Conservation (phyloP, 2,113 vertebrate genomes). For the Piprites chloris region DNA sequence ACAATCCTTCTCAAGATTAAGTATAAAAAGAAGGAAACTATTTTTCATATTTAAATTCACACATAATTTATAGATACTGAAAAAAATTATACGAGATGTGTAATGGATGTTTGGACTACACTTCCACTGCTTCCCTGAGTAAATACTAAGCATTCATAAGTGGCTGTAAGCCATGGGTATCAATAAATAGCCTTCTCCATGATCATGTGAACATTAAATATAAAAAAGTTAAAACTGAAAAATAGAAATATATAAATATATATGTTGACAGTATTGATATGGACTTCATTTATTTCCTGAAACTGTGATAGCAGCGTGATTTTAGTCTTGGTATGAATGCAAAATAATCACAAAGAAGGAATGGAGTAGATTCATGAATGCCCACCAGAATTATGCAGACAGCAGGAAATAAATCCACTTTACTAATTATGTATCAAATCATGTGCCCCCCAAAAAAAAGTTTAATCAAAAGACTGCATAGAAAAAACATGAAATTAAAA, state of each 20-base stretch:
- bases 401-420: not conserved
- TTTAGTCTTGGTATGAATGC: not conserved
- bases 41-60: not conserved
- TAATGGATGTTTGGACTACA: not conserved
- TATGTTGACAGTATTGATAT: not conserved
- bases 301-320: not conserved
- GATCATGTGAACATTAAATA: not conserved
- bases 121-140: not conserved
- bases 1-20: not conserved
- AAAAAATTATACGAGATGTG: not conserved
- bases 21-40: not conserved
- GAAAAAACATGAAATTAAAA: not conserved
- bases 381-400: not conserved
- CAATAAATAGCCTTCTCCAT: not conserved
- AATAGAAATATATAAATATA: not conserved
- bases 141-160: not conserved
- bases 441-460: not conserved
- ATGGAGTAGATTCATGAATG: accelerated
- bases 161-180: not conserved
- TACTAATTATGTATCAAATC: not conserved
- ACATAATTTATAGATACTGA: not conserved
- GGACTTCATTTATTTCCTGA: not conserved
- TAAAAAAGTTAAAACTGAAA: not conserved
- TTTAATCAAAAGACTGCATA: not conserved
- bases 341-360: not conserved